These are phyloP conservation scores for Hemitrygon akajei DNA, from an alignment of 2,797 vertebrate genomes.

Conservation along the genomic window DNA sequence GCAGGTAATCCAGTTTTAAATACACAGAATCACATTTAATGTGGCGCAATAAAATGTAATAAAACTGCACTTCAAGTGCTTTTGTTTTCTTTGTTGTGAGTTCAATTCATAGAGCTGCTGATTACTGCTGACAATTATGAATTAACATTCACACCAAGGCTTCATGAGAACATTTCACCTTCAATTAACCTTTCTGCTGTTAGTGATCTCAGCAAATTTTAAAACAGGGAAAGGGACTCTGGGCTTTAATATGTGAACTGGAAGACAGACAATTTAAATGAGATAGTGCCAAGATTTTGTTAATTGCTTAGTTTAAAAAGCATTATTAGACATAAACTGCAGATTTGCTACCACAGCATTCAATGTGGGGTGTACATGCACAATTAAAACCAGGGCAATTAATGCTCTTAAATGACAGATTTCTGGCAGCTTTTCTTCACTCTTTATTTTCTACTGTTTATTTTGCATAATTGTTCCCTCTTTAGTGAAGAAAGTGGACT, in stretches of 20 bases:
- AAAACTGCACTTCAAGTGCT: neutral
- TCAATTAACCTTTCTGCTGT: constrained; percentile 28
- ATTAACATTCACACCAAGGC: constrained; percentile 15
- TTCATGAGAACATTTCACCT: constrained; percentile 31
- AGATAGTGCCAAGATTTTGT: constrained; percentile 28
- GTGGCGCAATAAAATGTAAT: neutral
- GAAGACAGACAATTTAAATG: neutral
- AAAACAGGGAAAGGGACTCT: neutral
- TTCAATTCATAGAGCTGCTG: neutral
- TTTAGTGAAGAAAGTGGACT: constrained; percentile 11
- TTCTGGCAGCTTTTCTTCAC: neutral
- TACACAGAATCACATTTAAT: too few relatives aligned
- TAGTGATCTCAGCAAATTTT: constrained; percentile 13
- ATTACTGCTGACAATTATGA: constrained; percentile 18
- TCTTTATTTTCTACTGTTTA: constrained; percentile 24
- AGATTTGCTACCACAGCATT: constrained; percentile 11
- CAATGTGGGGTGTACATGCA: neutral
- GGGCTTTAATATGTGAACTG: constrained; percentile 28
- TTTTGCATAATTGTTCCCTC: constrained; percentile 14
- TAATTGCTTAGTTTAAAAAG: constrained; percentile 48
- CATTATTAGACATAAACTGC: constrained; percentile 37
- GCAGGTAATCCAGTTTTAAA: neutral
- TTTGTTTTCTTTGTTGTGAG: constrained; percentile 5
- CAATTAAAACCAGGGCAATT: constrained; percentile 34
- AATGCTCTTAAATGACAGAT: constrained; percentile 21